Percentiles rank a stretch among this genome's conserved stretches.
Conservation (phyloP, 1,140 invertebrate species). For the Antheraea pernyi region DNA sequence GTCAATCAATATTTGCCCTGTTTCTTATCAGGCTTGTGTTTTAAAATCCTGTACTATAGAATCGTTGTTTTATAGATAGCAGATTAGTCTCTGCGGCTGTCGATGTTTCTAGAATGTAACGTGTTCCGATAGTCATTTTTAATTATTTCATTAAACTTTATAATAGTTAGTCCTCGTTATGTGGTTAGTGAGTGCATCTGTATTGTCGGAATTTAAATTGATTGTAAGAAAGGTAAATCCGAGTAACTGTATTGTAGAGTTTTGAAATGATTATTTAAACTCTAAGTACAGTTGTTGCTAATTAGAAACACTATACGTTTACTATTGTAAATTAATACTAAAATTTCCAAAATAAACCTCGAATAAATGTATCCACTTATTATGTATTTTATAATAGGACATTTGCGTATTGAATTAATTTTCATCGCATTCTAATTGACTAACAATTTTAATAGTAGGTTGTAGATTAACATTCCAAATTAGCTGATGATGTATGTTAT, state of each 20-base stretch:
- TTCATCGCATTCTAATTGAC: slow-evolving; percentile 15
- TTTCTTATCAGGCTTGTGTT: no score
- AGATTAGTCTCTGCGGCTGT: neutral
- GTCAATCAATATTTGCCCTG: no score
- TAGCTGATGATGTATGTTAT: slow-evolving; percentile 8
- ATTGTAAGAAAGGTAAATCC: no score
- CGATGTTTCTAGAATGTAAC: no score
- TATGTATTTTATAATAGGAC: slow-evolving; percentile 13
- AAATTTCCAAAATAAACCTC: no score
- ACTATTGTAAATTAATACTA: neutral
- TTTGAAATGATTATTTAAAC: neutral
- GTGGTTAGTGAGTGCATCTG: slow-evolving; percentile 48
- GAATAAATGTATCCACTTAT: neutral
- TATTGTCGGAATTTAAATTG: neutral
- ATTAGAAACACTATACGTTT: slow-evolving; percentile 15
- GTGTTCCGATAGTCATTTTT: neutral
- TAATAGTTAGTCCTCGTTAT: slow-evolving; percentile 53
- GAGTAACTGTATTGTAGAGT: no score
- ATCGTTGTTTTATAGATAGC: neutral
- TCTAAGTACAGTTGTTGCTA: slow-evolving; percentile 23
- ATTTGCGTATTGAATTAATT: slow-evolving; percentile 1
- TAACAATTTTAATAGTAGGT: slow-evolving; percentile 47
- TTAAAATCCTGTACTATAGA: no score
- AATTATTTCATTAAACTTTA: slow-evolving; percentile 45
- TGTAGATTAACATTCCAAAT: slow-evolving; percentile 64